Evolutionary conservation across 2,113 vertebrate genomes (phyloP).

Genomic region (Malurus cyaneus): DNA sequence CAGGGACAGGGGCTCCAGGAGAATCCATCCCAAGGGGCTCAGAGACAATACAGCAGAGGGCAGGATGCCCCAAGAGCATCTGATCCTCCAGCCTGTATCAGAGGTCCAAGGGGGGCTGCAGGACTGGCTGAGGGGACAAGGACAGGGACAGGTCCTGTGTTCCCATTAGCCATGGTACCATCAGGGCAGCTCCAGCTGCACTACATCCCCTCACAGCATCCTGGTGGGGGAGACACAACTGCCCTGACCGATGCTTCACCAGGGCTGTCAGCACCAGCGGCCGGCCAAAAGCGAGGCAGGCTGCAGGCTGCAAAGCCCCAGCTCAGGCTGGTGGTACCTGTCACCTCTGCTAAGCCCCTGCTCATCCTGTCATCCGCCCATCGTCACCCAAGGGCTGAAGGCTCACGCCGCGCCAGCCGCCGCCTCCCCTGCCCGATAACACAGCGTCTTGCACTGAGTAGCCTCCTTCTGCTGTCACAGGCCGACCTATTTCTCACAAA

Average conservation of each 20-base stretch:
- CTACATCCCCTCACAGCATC: background rate
- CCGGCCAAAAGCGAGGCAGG: background rate
- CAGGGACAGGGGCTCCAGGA: background rate
- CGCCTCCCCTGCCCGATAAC: background rate
- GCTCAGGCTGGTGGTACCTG: background rate
- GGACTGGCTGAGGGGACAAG: background rate
- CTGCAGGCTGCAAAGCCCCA: background rate
- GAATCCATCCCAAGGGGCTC: background rate
- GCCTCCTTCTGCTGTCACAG: constrained; percentile 35
- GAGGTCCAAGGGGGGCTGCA: background rate
- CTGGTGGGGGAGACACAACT: background rate
- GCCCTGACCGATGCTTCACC: accelerated
- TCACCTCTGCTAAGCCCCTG: background rate
- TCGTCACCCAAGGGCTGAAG: background rate
- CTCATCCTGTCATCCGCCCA: background rate
- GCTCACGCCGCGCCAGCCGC: background rate
- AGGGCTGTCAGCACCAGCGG: background rate
- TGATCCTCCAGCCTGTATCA: background rate
- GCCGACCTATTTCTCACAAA: constrained; percentile 59
- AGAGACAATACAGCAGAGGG: background rate
- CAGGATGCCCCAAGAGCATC: accelerated
- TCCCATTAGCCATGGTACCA: accelerated
- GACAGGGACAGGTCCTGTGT: background rate
- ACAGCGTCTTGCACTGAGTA: background rate
- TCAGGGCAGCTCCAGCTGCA: background rate